Percentiles rank a stretch among this genome's conserved stretches.
These are phyloP conservation scores for Pyrgus malvae DNA, from an alignment of 2,888 invertebrate genomes.

Conservation along the genomic window DNA sequence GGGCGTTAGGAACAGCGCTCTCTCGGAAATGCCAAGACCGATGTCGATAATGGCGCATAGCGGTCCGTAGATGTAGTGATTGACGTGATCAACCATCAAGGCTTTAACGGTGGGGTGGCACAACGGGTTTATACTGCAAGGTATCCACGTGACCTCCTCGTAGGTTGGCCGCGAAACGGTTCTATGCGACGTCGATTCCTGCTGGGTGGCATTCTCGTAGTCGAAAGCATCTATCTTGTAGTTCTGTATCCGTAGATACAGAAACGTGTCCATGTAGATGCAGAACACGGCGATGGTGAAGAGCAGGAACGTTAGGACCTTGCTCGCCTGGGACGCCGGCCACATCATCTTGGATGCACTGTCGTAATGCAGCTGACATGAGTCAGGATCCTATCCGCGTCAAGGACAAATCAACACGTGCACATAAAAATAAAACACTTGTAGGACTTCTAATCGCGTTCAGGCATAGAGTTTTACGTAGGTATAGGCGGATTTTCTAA, in stretches of 20 bases:
- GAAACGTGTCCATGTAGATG: conserved; percentile 86
- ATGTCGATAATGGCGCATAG: conserved; percentile 88
- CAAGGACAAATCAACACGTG: conserved; percentile 32
- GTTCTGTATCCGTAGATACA: conserved; percentile 86
- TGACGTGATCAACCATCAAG: conserved; percentile 90
- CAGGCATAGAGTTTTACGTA: conserved; percentile 1
- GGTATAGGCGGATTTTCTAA: background rate
- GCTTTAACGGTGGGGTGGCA: conserved; percentile 93
- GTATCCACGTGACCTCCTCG: conserved; percentile 82
- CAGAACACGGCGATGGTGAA: conserved; percentile 83
- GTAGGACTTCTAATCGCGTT: conserved; percentile 33
- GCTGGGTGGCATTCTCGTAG: conserved; percentile 40
- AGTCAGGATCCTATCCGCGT: conserved; percentile 29
- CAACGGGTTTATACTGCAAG: conserved; percentile 87
- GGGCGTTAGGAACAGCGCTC: conserved; percentile 85
- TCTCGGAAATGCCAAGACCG: conserved; percentile 83
- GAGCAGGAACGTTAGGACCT: conserved; percentile 83
- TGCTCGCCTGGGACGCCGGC: conserved; percentile 88
- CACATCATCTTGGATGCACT: conserved; percentile 81
- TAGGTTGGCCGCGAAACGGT: conserved; percentile 55
- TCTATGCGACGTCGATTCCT: conserved; percentile 54
- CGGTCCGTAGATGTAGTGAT: conserved; percentile 92
- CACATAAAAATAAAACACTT: conserved; percentile 26
- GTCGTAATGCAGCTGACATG: conserved; percentile 23
- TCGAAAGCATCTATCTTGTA: conserved; percentile 81